These are phyloP conservation scores for Apodemus sylvaticus DNA, from an alignment of 2,113 vertebrate genomes.

Conservation along the genomic window DNA sequence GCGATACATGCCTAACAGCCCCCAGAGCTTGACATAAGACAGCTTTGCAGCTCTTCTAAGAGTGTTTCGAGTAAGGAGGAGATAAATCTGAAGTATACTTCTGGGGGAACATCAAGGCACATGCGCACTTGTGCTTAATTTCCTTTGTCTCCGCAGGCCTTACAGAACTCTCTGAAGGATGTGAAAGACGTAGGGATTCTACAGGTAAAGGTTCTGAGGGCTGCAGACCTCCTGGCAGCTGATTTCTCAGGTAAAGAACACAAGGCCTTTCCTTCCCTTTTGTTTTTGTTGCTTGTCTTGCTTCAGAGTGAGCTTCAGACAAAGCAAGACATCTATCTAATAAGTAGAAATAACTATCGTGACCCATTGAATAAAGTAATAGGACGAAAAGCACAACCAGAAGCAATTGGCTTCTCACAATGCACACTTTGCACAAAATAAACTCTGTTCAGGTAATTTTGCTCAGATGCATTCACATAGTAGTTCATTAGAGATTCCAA, in stretches of 20 bases:
- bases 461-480: background rate
- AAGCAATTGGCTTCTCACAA: background rate
- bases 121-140: background rate
- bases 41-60: background rate
- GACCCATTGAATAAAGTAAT: background rate
- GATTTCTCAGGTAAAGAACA: conserved; percentile 93
- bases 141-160: conserved; percentile 82
- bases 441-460: background rate
- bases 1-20: background rate
- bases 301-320: background rate
- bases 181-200: conserved; percentile 94
- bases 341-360: background rate
- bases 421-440: background rate
- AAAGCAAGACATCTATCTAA: background rate
- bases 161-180: conserved; percentile 89
- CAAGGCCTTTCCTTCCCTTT: background rate
- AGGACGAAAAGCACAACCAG: background rate
- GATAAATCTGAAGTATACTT: background rate
- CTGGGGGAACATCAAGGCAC: background rate
- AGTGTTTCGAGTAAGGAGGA: background rate
- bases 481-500: background rate
- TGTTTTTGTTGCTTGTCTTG: background rate
- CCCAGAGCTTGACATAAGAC: background rate
- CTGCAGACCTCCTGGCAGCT: conserved; percentile 92
- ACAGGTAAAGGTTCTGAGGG: conserved; percentile 96